Percentiles rank a stretch among this genome's conserved stretches.
Evolutionary conservation across 2,113 vertebrate species (phyloP).

Genomic region (Tragelaphus buxtoni): DNA sequence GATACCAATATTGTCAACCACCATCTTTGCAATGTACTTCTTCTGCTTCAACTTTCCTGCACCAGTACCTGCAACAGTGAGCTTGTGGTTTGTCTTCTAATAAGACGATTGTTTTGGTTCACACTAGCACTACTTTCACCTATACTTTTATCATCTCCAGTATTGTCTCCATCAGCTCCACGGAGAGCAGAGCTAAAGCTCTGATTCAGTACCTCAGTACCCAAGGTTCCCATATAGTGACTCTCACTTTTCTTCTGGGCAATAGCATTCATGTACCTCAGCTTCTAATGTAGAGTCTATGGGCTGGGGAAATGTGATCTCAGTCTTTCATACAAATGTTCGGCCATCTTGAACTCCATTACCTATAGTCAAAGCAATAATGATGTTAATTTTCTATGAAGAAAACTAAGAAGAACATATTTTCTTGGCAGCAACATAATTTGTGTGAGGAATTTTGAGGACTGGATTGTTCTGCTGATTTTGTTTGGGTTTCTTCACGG

Average conservation of each 20-base stretch:
- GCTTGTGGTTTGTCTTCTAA: neutral
- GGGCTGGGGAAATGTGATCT: neutral
- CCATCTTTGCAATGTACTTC: neutral
- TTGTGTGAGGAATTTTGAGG: neutral
- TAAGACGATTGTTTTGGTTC: neutral
- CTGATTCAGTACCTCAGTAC: neutral
- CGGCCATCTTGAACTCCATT: neutral
- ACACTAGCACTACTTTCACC: neutral
- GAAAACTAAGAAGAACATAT: neutral
- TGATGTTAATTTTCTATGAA: neutral
- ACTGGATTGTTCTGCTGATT: neutral
- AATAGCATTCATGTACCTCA: neutral
- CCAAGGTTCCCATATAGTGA: neutral
- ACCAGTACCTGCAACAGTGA: neutral
- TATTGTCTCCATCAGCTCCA: fast-evolving
- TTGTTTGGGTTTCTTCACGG: too few relatives aligned
- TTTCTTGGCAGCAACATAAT: neutral
- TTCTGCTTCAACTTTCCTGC: neutral
- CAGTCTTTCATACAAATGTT: neutral
- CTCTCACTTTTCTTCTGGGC: neutral
- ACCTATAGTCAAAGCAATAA: neutral
- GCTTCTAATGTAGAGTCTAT: neutral
- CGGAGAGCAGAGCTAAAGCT: neutral
- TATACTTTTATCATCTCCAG: neutral
- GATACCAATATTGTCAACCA: neutral